Conservation (phyloP, 2,797 vertebrate species). For the Pelobates cultripes region DNA sequence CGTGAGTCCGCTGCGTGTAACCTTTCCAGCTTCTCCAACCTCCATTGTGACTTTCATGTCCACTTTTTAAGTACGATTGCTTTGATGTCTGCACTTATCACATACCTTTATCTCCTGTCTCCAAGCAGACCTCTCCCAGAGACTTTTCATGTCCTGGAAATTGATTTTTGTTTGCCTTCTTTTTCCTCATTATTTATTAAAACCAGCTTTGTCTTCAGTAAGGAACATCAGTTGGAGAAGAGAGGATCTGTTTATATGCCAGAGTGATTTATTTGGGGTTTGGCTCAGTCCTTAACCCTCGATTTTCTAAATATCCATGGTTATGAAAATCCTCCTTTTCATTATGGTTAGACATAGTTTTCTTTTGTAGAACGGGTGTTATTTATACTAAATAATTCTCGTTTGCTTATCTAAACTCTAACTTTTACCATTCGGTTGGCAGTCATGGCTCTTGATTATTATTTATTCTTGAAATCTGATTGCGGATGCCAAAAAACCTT, state of each 20-base stretch:
- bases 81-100: constrained; percentile 5
- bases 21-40: neutral
- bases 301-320: too few species aligned
- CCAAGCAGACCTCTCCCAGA: neutral
- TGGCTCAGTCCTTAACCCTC: neutral
- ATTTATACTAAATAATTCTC: too few species aligned
- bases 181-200: constrained; percentile 38
- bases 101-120: constrained; percentile 17
- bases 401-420: too few species aligned
- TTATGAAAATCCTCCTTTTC: too few species aligned
- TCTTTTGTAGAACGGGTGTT: too few species aligned
- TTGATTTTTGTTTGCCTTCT: constrained; percentile 15
- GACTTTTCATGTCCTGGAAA: constrained; percentile 22
- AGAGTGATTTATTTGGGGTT: neutral
- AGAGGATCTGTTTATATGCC: constrained; percentile 12
- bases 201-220: constrained; percentile 20
- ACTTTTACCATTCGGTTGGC: too few species aligned
- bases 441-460: too few species aligned
- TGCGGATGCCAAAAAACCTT: too few species aligned
- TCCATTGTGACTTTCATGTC: neutral
- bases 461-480: too few species aligned
- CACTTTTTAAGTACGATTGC: neutral
- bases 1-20: neutral
- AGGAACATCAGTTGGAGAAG: neutral
- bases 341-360: too few species aligned